These are phyloP conservation scores for Lindbergichthys nudifrons DNA, from an alignment of 2,797 vertebrate genomes.

Conservation along the genomic window DNA sequence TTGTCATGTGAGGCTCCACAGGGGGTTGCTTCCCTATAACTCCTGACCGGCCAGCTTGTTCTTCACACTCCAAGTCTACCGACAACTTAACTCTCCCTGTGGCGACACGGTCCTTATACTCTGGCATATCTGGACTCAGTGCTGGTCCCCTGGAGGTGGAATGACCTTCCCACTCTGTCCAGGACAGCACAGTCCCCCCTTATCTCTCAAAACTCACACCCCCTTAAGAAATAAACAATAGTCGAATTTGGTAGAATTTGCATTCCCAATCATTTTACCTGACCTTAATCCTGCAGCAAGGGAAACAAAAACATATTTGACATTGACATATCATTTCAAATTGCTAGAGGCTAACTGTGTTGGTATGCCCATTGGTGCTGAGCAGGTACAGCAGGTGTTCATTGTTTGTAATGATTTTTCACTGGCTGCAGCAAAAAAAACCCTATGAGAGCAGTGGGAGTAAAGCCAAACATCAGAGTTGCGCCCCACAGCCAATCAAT, in stretches of 20 bases:
- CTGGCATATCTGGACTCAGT: conserved; percentile 30
- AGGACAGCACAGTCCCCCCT: not conserved
- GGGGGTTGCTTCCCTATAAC: conserved; percentile 10
- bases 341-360: not conserved
- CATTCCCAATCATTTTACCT: conserved; percentile 1
- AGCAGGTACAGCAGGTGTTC: not conserved
- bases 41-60: conserved; percentile 32
- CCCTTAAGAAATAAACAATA: conserved; percentile 14
- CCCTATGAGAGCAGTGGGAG: not conserved
- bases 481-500: not conserved
- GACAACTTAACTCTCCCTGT: conserved; percentile 42
- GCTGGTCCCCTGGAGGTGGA: conserved; percentile 30
- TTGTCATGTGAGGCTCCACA: conserved; percentile 7
- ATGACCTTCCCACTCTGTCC: conserved; percentile 45
- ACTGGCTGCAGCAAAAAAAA: not conserved
- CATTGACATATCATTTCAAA: not conserved
- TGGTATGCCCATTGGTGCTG: not conserved
- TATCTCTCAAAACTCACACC: conserved; percentile 21
- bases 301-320: not conserved
- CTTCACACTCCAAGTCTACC: conserved; percentile 36
- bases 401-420: not conserved
- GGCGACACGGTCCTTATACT: conserved; percentile 46
- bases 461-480: not conserved
- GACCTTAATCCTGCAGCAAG: not conserved
- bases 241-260: not conserved